Evolutionary conservation across 2,113 vertebrate genomes (phyloP).

Genomic region (Camelus dromedarius): DNA sequence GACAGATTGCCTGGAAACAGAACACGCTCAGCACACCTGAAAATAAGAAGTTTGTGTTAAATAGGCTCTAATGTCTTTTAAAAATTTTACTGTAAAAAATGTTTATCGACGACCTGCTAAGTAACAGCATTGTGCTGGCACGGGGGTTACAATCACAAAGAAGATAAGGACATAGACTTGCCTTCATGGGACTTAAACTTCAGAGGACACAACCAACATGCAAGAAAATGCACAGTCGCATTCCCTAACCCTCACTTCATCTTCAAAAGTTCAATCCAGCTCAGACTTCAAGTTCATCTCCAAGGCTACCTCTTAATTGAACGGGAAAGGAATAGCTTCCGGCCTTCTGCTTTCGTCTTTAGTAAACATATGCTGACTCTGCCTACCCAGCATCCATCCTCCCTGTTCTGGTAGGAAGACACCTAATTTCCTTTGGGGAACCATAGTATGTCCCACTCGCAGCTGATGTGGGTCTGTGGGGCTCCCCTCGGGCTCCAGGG

Average conservation of each 20-base stretch:
- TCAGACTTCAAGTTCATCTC: neutral
- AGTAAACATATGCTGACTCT: neutral
- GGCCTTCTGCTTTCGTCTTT: neutral
- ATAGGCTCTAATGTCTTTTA: neutral
- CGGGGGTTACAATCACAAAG: neutral
- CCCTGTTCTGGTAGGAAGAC: neutral
- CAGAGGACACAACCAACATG: neutral
- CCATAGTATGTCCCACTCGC: neutral
- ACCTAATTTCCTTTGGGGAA: neutral
- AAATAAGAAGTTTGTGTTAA: neutral
- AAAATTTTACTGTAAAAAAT: neutral
- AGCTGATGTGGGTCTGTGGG: neutral
- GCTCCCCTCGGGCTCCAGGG: neutral
- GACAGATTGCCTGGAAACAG: slow-evolving; percentile 9
- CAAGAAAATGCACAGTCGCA: neutral
- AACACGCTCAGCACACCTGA: neutral
- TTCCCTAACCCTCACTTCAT: neutral
- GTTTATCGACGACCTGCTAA: neutral
- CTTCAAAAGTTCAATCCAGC: neutral
- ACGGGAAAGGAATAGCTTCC: neutral
- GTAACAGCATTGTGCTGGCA: neutral
- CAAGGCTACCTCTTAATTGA: neutral
- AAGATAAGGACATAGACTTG: neutral
- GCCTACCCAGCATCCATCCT: neutral
- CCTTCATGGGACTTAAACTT: neutral